Conservation (phyloP, 2,797 vertebrate genomes). For the Alca torda region DNA sequence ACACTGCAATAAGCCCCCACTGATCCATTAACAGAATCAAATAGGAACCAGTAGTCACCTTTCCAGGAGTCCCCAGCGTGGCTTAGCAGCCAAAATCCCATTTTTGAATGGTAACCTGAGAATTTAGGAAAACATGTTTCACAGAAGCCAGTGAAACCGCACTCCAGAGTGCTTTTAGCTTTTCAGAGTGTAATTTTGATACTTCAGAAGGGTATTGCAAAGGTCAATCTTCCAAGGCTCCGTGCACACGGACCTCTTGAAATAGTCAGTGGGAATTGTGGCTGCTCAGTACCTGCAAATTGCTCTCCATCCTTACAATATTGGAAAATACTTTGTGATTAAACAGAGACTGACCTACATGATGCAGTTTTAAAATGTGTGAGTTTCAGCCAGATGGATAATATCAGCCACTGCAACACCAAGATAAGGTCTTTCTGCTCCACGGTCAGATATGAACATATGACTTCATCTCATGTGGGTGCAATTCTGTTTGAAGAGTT, state of each 20-base stretch:
- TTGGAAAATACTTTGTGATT: not conserved
- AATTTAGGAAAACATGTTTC: not conserved
- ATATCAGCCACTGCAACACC: not conserved
- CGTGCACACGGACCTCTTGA: rapidly evolving
- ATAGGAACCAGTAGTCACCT: rapidly evolving
- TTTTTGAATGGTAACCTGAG: not conserved
- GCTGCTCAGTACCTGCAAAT: not conserved
- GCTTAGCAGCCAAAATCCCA: not conserved
- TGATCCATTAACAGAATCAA: not conserved
- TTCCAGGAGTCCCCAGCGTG: not conserved
- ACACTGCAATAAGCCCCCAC: rapidly evolving
- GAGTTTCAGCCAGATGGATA: not conserved
- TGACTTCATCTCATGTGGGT: not conserved
- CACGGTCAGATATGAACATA: not conserved
- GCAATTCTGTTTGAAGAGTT: not conserved
- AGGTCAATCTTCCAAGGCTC: not conserved
- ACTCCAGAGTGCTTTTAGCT: not conserved
- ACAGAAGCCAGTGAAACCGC: not conserved
- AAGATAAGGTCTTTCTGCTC: not conserved
- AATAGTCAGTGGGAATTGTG: rapidly evolving
- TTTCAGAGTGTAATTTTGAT: not conserved
- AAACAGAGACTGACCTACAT: not conserved
- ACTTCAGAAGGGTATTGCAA: not conserved
- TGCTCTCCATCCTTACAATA: rapidly evolving
- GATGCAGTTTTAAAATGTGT: not conserved